Evolutionary conservation across 2,113 vertebrate genomes (phyloP).

Genomic region (Barbus barbus): DNA sequence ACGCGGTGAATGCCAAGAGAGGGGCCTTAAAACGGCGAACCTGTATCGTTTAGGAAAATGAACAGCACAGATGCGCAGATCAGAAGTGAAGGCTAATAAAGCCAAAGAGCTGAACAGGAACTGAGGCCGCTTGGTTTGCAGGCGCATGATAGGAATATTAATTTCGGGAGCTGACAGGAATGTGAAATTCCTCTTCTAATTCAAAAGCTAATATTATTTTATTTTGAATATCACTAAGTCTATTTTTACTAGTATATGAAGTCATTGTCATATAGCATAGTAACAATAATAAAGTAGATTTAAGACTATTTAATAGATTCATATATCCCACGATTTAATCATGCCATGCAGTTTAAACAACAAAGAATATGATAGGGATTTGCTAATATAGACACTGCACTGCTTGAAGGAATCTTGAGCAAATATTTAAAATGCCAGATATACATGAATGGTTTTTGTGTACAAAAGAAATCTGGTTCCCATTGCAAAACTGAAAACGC

Average conservation of each 20-base stretch:
- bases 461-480: neutral
- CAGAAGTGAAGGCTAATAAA: neutral
- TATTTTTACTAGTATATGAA: neutral
- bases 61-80: neutral
- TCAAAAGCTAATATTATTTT: neutral
- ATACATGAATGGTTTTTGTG: neutral
- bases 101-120: conserved; percentile 5
- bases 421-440: neutral
- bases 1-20: conserved; percentile 88
- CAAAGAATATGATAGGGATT: neutral
- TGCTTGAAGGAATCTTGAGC: neutral
- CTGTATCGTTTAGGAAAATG: neutral
- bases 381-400: neutral
- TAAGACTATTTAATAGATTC: neutral
- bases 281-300: neutral
- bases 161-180: conserved; percentile 25
- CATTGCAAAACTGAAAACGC: neutral
- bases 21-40: conserved; percentile 63
- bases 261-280: neutral
- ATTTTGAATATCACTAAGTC: neutral
- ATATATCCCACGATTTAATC: neutral
- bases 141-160: conserved; percentile 46
- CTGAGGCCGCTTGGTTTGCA: conserved; percentile 23
- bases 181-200: neutral
- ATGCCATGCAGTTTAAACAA: no score